These are phyloP conservation scores for Suillia variegata DNA, from an alignment of 2,888 invertebrate species.

Conservation along the genomic window DNA sequence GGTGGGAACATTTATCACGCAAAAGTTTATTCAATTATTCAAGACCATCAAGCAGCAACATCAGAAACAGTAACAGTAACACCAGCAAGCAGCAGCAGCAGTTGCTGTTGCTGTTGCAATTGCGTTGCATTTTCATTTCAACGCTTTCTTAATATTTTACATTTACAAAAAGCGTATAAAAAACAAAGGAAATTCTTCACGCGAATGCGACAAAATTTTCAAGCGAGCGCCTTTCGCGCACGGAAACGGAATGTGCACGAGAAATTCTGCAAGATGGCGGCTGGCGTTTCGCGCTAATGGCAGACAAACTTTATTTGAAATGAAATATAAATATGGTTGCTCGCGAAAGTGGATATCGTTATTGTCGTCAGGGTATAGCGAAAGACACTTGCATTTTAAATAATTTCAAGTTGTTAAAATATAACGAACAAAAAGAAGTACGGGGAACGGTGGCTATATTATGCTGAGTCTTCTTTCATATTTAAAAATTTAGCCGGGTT, in stretches of 20 bases:
- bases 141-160: not conserved
- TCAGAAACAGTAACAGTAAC: not conserved
- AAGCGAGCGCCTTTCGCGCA: constrained; percentile 2
- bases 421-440: too few species aligned
- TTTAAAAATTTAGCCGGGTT: too few species aligned
- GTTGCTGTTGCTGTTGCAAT: not conserved
- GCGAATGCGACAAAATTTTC: constrained; percentile 22
- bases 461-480: too few species aligned
- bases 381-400: constrained; percentile 50
- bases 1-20: constrained; percentile 50
- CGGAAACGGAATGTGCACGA: constrained; percentile 10
- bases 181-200: not conserved
- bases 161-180: constrained; percentile 13
- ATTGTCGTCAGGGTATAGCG: too few species aligned
- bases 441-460: too few species aligned
- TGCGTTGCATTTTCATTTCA: not conserved
- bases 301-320: constrained; percentile 51
- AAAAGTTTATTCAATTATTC: constrained; percentile 55
- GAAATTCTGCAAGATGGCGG: constrained; percentile 1
- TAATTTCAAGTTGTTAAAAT: constrained; percentile 49
- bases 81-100: not conserved
- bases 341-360: too few species aligned
- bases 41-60: constrained; percentile 30
- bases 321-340: constrained; percentile 48
- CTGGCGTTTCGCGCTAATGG: too few species aligned